These are phyloP conservation scores for Marcusenius ussheri DNA, from an alignment of 2,113 vertebrate species.

Conservation along the genomic window DNA sequence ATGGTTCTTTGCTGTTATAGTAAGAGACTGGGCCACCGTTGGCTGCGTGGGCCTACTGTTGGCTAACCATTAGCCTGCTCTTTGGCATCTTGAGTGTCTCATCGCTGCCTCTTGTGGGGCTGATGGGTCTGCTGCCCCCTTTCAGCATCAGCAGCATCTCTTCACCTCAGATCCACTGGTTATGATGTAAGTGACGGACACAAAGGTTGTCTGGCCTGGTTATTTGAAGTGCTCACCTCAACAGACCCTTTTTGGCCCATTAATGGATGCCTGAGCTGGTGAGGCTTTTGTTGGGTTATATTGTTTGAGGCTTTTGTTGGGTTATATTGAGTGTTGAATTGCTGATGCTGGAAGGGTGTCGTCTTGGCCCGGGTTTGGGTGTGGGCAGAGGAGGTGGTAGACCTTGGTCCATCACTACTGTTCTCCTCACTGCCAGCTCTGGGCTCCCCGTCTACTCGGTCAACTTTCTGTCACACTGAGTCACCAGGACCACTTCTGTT, in stretches of 20 bases:
- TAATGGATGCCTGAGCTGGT: not conserved
- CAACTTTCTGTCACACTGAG: not conserved
- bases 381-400: not conserved
- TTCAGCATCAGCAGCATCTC: not conserved
- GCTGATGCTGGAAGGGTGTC: not conserved
- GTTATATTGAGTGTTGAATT: not conserved
- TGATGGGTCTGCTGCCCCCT: not conserved
- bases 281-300: not conserved
- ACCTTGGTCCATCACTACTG: not conserved
- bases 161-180: not conserved
- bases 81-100: not conserved
- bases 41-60: not conserved
- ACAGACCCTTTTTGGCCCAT: not conserved
- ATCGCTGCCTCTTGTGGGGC: not conserved
- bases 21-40: not conserved
- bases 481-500: not conserved
- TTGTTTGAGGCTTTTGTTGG: not conserved
- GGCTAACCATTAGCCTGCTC: not conserved
- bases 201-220: not conserved
- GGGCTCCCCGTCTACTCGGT: not conserved
- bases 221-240: not conserved
- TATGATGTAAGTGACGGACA: not conserved
- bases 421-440: not conserved
- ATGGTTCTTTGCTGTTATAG: not conserved
- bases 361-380: not conserved